These are phyloP conservation scores for Brachynemurus nebulosus DNA, from an alignment of 2,888 invertebrate species.

Conservation along the genomic window DNA sequence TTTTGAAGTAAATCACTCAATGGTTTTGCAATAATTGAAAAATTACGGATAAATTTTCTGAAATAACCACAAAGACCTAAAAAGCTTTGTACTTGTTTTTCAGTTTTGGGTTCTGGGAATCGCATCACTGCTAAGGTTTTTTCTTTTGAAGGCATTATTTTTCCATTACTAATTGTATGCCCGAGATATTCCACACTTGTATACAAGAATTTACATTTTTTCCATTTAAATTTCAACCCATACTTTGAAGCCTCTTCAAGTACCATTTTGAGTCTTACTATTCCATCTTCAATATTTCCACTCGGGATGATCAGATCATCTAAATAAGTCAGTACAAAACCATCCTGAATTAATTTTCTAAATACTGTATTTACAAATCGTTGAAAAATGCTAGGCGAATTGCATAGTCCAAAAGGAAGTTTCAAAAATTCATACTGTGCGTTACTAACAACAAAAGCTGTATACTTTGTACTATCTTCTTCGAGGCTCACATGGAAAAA, in stretches of 20 bases:
- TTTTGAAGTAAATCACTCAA: slow-evolving; percentile 9
- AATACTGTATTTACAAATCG: slow-evolving; percentile 9
- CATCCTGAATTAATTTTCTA: slow-evolving; percentile 4
- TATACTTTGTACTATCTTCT: neutral
- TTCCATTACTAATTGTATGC: slow-evolving; percentile 5
- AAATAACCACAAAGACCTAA: slow-evolving; percentile 17
- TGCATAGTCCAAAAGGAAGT: slow-evolving; percentile 13
- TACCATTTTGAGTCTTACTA: slow-evolving; percentile 5
- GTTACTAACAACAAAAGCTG: neutral
- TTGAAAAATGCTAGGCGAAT: slow-evolving; percentile 10
- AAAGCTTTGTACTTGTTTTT: slow-evolving; percentile 13
- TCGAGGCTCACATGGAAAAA: neutral
- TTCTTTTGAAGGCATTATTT: slow-evolving; percentile 8
- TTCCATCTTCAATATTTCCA: slow-evolving; percentile 6
- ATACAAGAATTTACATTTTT: slow-evolving; percentile 9
- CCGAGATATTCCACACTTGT: slow-evolving; percentile 11
- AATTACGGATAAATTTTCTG: slow-evolving; percentile 11
- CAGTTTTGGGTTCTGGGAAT: slow-evolving; percentile 11
- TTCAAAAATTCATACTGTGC: slow-evolving; percentile 11
- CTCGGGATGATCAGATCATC: slow-evolving; percentile 14
- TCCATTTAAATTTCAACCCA: slow-evolving; percentile 12
- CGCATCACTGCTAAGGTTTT: slow-evolving; percentile 14
- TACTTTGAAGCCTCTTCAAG: slow-evolving; percentile 6
- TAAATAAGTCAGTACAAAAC: slow-evolving; percentile 11
- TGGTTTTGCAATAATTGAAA: slow-evolving; percentile 6